Evolutionary conservation across 2,888 invertebrate genomes (phyloP), one percentile per base, ranked within the genome.

Genomic region (Monoplex corrugatus): DNA sequence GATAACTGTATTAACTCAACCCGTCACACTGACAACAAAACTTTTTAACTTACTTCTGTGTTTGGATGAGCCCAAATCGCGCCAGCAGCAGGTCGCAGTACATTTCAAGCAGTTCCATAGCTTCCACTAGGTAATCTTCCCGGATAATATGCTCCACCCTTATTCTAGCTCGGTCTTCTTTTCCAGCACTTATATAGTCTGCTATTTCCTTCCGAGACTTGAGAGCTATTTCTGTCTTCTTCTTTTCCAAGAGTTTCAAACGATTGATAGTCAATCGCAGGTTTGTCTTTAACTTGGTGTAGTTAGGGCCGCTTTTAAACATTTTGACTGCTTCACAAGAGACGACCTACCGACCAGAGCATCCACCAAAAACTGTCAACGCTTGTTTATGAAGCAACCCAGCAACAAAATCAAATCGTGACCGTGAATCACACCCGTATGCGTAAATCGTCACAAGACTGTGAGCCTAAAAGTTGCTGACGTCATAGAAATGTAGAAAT

Each of bases 91-190:
- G 97, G 96, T 99, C 99, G 96, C 99, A 99, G 95, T 99, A 99
- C 99, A 99, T 99, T 97, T 99, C 99, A 0, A 99, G 97, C 90
- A 99, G 97, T 97, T 99, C 99, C 98, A 99, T 98, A 0, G 99
- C 99, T 96, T 99, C 99, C 3, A 99, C 99, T 96, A 99, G 97
- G 96, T 99, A 99, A 96, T 99, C 99, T 96, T 99, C 99, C 83
- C 99, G 97, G 94, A 99, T 99, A 89, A 99, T 99, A 94, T 99
- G 98, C 96, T 99, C 99, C 19, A 99, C 99, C 44, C 99, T 97
- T 92, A 99, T 99, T 96, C 98, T 98, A 0, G 99, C 99, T 92
- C 97, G 93, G 91, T 97, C 97, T 89, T 96, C 96, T 94, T 97
- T 97, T 87, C 96, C 96, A 38, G 92, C 94, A 88, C 94, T 90